Conservation (phyloP, 1,140 invertebrate genomes). For the Eurosta solidaginis region DNA sequence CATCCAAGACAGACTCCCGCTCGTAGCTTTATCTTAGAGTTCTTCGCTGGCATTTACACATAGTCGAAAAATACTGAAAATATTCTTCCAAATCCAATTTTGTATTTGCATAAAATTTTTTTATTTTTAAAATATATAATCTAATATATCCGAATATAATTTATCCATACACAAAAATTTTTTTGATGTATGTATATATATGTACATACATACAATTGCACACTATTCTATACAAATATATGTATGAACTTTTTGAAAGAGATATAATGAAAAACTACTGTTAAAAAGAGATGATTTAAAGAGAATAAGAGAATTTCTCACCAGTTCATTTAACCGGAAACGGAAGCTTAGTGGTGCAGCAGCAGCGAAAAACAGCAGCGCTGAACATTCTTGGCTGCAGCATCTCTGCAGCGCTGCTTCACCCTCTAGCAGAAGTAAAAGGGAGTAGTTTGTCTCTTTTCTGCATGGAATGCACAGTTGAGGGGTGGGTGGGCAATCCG, state of each 20-base stretch:
- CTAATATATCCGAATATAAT: too few species aligned
- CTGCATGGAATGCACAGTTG: background rate
- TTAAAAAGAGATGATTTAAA: background rate
- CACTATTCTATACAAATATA: background rate
- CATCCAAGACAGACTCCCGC: too few species aligned
- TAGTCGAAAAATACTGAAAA: too few species aligned
- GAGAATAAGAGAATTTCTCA: background rate
- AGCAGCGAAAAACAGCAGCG: background rate
- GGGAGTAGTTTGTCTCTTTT: background rate
- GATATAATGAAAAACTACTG: background rate
- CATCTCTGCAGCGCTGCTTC: background rate
- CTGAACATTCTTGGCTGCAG: background rate
- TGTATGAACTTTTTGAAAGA: background rate
- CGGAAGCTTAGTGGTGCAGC: background rate
- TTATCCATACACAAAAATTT: too few species aligned
- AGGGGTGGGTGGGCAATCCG: background rate
- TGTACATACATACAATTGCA: background rate
- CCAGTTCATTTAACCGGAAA: constrained; percentile 18
- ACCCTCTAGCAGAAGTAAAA: background rate
- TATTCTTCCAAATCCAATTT: too few species aligned
- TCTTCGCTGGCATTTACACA: too few species aligned
- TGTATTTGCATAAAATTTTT: too few species aligned
- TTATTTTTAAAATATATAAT: too few species aligned
- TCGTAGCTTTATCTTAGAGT: too few species aligned
- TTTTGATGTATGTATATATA: background rate